phyloP scores from a whole-genome alignment of 2,113 vertebrate genomes.

The Eurypyga helias region DNA sequence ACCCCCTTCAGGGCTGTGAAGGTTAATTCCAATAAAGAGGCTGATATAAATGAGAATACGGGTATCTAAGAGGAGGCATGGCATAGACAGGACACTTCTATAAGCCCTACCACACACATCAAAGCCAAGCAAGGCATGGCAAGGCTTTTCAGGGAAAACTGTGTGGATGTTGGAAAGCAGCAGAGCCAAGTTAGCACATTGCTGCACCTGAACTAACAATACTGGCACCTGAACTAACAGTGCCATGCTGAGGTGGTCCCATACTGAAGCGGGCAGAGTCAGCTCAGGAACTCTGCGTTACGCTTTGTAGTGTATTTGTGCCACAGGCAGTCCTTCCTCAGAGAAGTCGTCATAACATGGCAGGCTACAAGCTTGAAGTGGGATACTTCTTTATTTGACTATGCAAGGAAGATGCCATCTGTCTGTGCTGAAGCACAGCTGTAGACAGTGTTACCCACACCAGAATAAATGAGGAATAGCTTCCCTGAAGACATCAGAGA shows the following conservation, averaged over 20 bases:
- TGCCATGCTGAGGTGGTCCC: slow-evolving; percentile 27
- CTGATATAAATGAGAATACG: background rate
- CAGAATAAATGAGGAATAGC: background rate
- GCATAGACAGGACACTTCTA: background rate
- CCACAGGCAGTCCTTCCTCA: slow-evolving; percentile 2
- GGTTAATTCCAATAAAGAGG: background rate
- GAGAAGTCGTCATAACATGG: background rate
- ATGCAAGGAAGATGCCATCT: background rate
- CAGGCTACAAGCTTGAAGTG: background rate
- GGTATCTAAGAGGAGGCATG: background rate
- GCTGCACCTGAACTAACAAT: slow-evolving; percentile 51
- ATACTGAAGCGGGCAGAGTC: background rate
- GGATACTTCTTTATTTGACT: background rate
- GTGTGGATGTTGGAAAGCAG: slow-evolving; percentile 27
- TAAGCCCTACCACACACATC: background rate
- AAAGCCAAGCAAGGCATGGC: background rate
- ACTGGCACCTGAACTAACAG: slow-evolving; percentile 52
- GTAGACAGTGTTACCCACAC: background rate
- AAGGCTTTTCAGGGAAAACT: background rate
- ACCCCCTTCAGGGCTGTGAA: background rate
- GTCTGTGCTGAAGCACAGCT: background rate
- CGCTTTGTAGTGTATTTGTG: background rate
- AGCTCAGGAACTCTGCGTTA: background rate
- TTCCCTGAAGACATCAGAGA: background rate
- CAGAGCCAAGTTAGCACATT: background rate